A percentile compares a stretch with the other conserved stretches of the same genome.
These are phyloP conservation scores for Schizopygopsis malacanthus DNA, from an alignment of 2,797 vertebrate species.

Conservation along the genomic window DNA sequence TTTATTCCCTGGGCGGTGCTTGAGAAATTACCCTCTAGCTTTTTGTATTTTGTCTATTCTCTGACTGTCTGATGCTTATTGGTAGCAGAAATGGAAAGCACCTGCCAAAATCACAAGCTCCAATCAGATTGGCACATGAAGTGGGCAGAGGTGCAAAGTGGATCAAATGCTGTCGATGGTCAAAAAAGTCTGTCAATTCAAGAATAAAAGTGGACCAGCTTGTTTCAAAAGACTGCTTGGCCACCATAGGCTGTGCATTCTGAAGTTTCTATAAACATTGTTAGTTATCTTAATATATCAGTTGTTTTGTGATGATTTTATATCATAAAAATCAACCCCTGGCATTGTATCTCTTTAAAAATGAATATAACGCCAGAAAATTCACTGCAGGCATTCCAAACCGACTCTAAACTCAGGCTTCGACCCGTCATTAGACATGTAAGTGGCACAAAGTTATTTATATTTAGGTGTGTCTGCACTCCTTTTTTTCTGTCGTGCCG, in stretches of 20 bases:
- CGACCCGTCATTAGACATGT: conserved; percentile 74
- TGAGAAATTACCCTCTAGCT: conserved; percentile 9
- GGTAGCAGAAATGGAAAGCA: background rate
- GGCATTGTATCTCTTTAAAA: background rate
- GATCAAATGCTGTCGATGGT: background rate
- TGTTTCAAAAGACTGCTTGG: background rate
- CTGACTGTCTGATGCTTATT: background rate
- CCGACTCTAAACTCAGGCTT: conserved; percentile 1
- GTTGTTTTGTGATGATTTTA: background rate
- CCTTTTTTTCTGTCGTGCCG: conserved; percentile 70
- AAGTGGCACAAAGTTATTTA: conserved; percentile 82
- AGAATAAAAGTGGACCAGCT: background rate
- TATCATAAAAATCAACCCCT: background rate
- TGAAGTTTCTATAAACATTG: background rate
- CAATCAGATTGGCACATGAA: background rate
- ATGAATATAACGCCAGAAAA: background rate
- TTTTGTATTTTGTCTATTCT: background rate
- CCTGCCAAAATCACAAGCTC: conserved; percentile 7
- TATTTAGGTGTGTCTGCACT: conserved; percentile 71
- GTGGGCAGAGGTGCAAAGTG: background rate
- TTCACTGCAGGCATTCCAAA: conserved; percentile 1
- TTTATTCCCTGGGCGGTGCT: conserved; percentile 51
- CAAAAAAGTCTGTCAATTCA: background rate
- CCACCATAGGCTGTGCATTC: background rate
- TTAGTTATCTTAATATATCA: background rate